Conservation (phyloP, 92 coral and sea anemone species). For the Porites evermanni region DNA sequence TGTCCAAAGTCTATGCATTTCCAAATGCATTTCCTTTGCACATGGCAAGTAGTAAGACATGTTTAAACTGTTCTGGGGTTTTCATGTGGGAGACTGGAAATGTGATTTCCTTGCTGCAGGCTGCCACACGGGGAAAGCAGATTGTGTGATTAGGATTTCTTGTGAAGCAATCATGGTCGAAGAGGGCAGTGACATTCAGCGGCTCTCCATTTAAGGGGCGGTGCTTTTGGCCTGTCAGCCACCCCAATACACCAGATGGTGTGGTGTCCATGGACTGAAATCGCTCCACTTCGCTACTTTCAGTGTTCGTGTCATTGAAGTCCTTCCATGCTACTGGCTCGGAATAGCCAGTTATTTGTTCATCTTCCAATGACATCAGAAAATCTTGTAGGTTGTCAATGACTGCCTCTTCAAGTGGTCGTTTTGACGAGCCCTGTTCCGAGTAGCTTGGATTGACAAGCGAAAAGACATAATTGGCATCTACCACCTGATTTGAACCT, state of each 20-base stretch:
- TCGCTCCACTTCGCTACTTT: conserved; percentile 39
- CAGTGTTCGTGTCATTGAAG: conserved; percentile 15
- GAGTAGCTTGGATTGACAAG: conserved; percentile 54
- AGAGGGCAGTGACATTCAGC: conserved; percentile 20
- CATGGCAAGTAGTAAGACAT: conserved; percentile 33
- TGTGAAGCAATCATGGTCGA: conserved; percentile 45
- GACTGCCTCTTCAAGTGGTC: conserved; percentile 48
- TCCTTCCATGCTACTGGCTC: conserved; percentile 63
- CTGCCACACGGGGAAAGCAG: conserved; percentile 50
- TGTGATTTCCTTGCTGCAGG: conserved; percentile 47
- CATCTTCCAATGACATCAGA: conserved; percentile 62
- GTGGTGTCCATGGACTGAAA: conserved; percentile 49
- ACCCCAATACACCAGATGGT: conserved; percentile 55
- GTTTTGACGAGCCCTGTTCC: conserved; percentile 48
- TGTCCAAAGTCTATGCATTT: conserved; percentile 20
- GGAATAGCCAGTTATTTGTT: conserved; percentile 41
- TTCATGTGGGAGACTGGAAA: conserved; percentile 38
- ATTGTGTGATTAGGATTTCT: conserved; percentile 43
- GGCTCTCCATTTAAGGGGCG: conserved; percentile 39
- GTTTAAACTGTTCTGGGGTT: conserved; percentile 23
- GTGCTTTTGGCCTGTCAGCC: conserved; percentile 66
- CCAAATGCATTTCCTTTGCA: conserved; percentile 51
- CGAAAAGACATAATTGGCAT: conserved; percentile 66
- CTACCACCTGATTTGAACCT: conserved; percentile 37
- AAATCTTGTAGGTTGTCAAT: conserved; percentile 69